Conservation (phyloP, 2,113 vertebrate species). For the Aldabrachelys gigantea region DNA sequence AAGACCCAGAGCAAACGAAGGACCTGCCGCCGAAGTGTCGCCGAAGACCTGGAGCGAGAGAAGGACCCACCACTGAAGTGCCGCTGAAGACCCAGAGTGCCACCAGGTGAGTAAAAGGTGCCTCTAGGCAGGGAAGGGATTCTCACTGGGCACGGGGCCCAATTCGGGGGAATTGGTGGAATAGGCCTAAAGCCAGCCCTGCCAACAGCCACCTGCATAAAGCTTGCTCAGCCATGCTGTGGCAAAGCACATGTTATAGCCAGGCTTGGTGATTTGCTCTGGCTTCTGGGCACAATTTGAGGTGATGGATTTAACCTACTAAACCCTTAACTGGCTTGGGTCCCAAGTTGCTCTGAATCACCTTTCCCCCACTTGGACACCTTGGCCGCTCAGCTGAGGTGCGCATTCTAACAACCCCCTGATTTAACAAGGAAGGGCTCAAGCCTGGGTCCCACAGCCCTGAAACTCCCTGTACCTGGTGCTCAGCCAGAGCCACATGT, state of each 20-base stretch:
- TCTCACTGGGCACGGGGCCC: too few relatives aligned
- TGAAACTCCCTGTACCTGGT: not conserved
- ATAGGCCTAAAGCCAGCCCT: too few relatives aligned
- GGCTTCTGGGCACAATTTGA: not conserved
- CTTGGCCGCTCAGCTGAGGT: not conserved
- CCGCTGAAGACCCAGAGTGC: too few relatives aligned
- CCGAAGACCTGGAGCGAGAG: too few relatives aligned
- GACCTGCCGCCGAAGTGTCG: too few relatives aligned
- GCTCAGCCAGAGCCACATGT: not conserved
- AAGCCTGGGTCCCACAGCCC: not conserved
- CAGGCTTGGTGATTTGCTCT: not conserved
- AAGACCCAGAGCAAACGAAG: too few relatives aligned
- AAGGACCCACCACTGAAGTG: too few relatives aligned
- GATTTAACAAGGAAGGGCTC: not conserved
- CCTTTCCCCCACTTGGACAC: not conserved
- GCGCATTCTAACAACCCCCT: not conserved
- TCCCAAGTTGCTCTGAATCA: not conserved
- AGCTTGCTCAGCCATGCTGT: not conserved
- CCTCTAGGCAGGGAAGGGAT: too few relatives aligned
- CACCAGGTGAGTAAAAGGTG: too few relatives aligned
- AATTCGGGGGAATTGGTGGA: too few relatives aligned
- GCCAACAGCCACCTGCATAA: not conserved
- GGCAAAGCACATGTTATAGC: not conserved
- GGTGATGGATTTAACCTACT: not conserved
- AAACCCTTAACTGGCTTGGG: not conserved